These are phyloP conservation scores for Leptura quadrifasciata DNA, from an alignment of 2,888 invertebrate species.

Conservation along the genomic window DNA sequence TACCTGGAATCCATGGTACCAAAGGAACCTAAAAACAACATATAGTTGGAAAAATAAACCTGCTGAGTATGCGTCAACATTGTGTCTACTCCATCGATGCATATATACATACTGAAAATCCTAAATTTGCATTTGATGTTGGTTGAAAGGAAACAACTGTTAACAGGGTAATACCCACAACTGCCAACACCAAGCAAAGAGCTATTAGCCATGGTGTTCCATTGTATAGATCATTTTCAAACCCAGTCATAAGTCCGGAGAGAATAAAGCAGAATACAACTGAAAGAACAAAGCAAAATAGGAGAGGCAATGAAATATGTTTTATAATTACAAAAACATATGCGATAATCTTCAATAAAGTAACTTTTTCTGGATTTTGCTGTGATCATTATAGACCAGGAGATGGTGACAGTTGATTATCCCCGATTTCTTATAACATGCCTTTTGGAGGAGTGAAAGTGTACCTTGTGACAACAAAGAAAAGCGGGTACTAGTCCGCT, in stretches of 20 bases:
- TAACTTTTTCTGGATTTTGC: too few relatives aligned
- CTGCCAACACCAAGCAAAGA: constrained; percentile 67
- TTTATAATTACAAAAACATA: too few relatives aligned
- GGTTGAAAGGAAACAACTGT: constrained; percentile 79
- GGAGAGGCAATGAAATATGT: constrained; percentile 27
- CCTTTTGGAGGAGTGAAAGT: too few relatives aligned
- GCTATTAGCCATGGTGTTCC: constrained; percentile 69
- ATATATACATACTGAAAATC: constrained; percentile 77
- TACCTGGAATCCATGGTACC: constrained; percentile 87
- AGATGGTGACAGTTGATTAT: too few relatives aligned
- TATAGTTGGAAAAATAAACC: background rate
- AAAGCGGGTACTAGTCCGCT: too few relatives aligned
- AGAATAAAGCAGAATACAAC: constrained; percentile 68
- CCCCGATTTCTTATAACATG: too few relatives aligned
- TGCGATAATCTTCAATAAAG: too few relatives aligned
- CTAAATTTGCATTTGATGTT: constrained; percentile 77
- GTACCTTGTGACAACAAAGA: too few relatives aligned
- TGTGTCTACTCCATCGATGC: too few relatives aligned
- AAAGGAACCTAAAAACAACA: constrained; percentile 81
- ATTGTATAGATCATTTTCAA: constrained; percentile 68
- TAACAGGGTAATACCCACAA: constrained; percentile 73
- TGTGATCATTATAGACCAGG: too few relatives aligned
- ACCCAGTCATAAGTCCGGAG: constrained; percentile 68
- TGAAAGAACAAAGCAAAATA: constrained; percentile 58
- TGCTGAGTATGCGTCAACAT: too few relatives aligned